Evolutionary conservation across 2,113 vertebrate genomes (phyloP).

Genomic region (Chaetodon auriga): DNA sequence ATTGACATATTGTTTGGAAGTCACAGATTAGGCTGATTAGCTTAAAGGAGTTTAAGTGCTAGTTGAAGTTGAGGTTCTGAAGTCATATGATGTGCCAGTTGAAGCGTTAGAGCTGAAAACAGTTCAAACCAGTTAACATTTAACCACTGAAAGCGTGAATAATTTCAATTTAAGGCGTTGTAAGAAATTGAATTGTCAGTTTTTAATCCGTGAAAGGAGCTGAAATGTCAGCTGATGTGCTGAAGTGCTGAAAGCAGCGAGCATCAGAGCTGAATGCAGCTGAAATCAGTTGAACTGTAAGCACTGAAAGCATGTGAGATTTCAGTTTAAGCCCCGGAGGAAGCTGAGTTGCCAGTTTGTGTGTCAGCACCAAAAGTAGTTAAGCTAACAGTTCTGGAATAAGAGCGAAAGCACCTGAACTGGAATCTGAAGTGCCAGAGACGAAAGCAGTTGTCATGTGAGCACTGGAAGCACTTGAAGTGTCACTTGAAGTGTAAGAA

Average conservation of each 20-base stretch:
- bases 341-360: not conserved
- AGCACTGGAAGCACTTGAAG: not conserved
- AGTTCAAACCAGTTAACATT: not conserved
- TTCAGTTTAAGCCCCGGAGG: not conserved
- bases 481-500: not conserved
- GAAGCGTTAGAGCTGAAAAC: not conserved
- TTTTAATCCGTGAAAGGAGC: not conserved
- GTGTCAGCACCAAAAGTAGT: not conserved
- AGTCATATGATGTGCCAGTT: not conserved
- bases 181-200: not conserved
- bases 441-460: not conserved
- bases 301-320: not conserved
- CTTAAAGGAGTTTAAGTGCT: not conserved
- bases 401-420: not conserved
- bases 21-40: not conserved
- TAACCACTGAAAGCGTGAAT: not conserved
- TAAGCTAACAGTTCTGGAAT: not conserved
- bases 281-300: not conserved
- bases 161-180: not conserved
- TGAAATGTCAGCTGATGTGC: not conserved
- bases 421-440: not conserved
- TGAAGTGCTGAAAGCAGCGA: too few species aligned
- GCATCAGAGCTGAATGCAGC: not conserved
- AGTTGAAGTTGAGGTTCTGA: not conserved
- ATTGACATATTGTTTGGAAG: not conserved